Conservation (phyloP, 2,888 invertebrate species). For the Pristionchus japonicus region DNA sequence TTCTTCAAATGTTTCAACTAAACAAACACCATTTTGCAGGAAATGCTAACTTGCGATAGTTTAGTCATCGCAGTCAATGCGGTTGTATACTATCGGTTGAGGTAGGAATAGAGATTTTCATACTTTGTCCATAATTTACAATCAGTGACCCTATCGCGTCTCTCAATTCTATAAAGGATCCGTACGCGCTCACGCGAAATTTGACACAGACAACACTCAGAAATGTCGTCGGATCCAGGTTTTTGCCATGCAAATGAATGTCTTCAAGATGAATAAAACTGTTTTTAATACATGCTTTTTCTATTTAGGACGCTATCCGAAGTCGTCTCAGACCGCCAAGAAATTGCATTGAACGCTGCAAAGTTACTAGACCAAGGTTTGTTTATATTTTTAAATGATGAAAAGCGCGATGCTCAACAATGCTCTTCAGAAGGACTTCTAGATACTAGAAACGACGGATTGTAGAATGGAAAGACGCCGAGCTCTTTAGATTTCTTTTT, state of each 20-base stretch:
- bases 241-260: too few species aligned
- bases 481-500: too few species aligned
- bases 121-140: background rate
- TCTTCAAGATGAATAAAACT: background rate
- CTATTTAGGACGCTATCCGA: slow-evolving; percentile 11
- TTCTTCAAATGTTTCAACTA: too few species aligned
- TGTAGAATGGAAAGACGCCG: too few species aligned
- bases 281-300: too few species aligned
- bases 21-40: too few species aligned
- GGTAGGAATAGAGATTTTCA: slow-evolving; percentile 43
- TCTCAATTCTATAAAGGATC: slow-evolving; percentile 72
- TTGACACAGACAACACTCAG: slow-evolving; percentile 75
- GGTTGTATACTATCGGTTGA: slow-evolving; percentile 68
- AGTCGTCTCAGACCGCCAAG: slow-evolving; percentile 12
- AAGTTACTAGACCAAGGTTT: background rate
- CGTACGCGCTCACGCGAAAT: slow-evolving; percentile 74
- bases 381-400: too few species aligned
- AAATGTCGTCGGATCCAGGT: slow-evolving; percentile 66
- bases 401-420: too few species aligned
- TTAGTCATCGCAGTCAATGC: slow-evolving; percentile 75
- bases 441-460: too few species aligned
- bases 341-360: background rate
- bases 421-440: too few species aligned
- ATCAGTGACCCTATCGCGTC: slow-evolving; percentile 69
- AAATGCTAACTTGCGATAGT: slow-evolving; percentile 75